Evolutionary conservation across 2,797 vertebrate species (phyloP), one percentile per base, ranked within the genome.

Genomic region (Danio jaintianensis): DNA sequence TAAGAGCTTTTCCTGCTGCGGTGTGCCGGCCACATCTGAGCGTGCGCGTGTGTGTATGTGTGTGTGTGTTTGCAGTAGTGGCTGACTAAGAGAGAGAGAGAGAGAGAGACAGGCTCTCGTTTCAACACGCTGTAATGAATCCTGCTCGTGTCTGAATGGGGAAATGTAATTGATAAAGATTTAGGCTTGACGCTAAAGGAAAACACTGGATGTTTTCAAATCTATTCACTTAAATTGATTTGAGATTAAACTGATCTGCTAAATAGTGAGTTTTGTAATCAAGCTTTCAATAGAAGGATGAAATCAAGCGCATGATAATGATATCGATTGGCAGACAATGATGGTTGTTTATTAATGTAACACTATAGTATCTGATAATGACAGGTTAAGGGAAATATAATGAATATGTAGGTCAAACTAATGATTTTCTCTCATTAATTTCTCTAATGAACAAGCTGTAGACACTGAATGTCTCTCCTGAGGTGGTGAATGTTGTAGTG

Each of bases 1-100:
- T 89, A 83, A 87, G 87, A 18, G 18, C 58, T 67, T 79, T 38
- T 18, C 42, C 62, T 62, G 68, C 68, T 61, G 64, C 47, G 61
- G 58, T 2, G 53, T 4, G 7, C 7, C 29, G 18, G 53, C 58
- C 56, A 20, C 20, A 58, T 74, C 36, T 53, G 61, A 73, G 68
- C 22, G 47, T 68, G 43, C 42, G 58, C 64, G 62, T 73, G 67
- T 48, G 59, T 56, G n/a, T 38, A 22, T 12, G 20, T 45, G 36
- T 53, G 36, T 42, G n/a, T 55, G 69, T 63, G 70, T 71, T 43
- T 29, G 55, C 16, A 29, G 29, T 29, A 29, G 29, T 29, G 29
- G 29, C 29, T 29, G 29, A 29, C 29, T n/a, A n/a, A n/a, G n/a
- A n/a, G n/a, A 29, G 29, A 29, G 42, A 56, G 12, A 58, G 42